Percentiles rank a stretch among this genome's conserved stretches.
phyloP scores from a whole-genome alignment of 2,797 vertebrate species.

The Argyrosomus regius region DNA sequence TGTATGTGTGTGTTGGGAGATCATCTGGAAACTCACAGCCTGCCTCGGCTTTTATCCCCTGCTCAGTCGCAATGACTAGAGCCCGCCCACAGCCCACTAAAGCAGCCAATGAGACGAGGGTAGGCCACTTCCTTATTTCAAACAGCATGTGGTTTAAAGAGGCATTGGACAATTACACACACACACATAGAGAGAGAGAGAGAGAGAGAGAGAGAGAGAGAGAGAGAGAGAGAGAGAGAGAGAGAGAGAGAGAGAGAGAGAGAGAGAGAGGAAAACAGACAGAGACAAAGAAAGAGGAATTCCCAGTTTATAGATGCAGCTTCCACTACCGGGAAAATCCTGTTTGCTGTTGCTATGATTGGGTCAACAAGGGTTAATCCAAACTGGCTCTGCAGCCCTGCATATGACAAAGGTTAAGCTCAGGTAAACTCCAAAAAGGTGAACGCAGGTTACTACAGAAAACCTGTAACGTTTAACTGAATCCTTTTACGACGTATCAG shows the following conservation, averaged over 20 bases:
- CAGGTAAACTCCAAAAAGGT: background rate
- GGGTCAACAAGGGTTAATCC: constrained; percentile 6
- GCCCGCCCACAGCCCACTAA: constrained; percentile 66
- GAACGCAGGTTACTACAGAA: background rate
- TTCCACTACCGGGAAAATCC: background rate
- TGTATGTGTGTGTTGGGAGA: constrained; percentile 29
- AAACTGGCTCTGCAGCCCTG: background rate
- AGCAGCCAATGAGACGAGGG: constrained; percentile 76
- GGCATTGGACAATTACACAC: constrained; percentile 57
- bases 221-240: background rate
- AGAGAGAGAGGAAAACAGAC: background rate
- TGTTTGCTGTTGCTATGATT: constrained; percentile 6
- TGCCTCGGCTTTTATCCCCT: constrained; percentile 67
- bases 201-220: background rate
- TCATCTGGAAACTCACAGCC: constrained; percentile 62
- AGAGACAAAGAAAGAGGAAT: constrained; percentile 48
- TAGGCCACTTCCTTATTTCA: constrained; percentile 76
- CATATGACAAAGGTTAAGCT: background rate
- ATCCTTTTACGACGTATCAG: background rate
- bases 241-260: background rate
- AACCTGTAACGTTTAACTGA: background rate
- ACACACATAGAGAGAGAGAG: background rate
- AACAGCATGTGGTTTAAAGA: constrained; percentile 80
- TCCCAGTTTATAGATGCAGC: constrained; percentile 14
- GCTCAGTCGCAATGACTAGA: constrained; percentile 36